These are phyloP conservation scores for Enoplosus armatus DNA, from an alignment of 2,797 vertebrate genomes.

Conservation along the genomic window DNA sequence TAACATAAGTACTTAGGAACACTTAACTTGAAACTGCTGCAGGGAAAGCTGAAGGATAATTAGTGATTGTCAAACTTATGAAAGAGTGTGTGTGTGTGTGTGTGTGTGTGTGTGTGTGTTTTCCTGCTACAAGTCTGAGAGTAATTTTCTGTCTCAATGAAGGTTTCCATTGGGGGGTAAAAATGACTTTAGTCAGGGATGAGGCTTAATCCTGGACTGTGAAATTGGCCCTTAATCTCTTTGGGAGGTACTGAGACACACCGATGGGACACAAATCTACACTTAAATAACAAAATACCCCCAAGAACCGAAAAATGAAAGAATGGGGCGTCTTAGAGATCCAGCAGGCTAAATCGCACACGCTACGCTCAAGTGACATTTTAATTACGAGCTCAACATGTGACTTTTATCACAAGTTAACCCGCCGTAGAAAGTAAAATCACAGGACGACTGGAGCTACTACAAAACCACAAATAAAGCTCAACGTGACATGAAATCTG, in stretches of 20 bases:
- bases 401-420: slow-evolving; percentile 41
- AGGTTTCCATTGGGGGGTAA: slow-evolving; percentile 41
- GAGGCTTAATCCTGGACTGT: slow-evolving; percentile 65
- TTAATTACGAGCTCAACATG: slow-evolving; percentile 40
- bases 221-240: slow-evolving; percentile 66
- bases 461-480: not conserved
- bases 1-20: slow-evolving; percentile 3
- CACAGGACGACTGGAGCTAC: slow-evolving; percentile 1
- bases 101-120: too few relatives aligned
- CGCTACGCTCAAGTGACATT: slow-evolving; percentile 18
- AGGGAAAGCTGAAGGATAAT: slow-evolving; percentile 43
- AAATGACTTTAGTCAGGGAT: slow-evolving; percentile 64
- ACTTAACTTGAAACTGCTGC: slow-evolving; percentile 11
- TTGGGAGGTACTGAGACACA: slow-evolving; percentile 50
- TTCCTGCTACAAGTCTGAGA: slow-evolving; percentile 35
- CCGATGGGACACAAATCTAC: slow-evolving; percentile 56
- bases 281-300: slow-evolving; percentile 57
- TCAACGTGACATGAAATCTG: slow-evolving; percentile 4
- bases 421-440: not conserved
- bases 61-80: slow-evolving; percentile 48
- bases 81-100: not conserved
- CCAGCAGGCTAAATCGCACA: slow-evolving; percentile 9
- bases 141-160: slow-evolving; percentile 64
- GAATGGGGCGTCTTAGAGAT: slow-evolving; percentile 21
- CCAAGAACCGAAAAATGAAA: slow-evolving; percentile 5